Evolutionary conservation across 2,113 vertebrate species (phyloP), one percentile per base, ranked within the genome.

Genomic region (Trichomycterus rosablanca): DNA sequence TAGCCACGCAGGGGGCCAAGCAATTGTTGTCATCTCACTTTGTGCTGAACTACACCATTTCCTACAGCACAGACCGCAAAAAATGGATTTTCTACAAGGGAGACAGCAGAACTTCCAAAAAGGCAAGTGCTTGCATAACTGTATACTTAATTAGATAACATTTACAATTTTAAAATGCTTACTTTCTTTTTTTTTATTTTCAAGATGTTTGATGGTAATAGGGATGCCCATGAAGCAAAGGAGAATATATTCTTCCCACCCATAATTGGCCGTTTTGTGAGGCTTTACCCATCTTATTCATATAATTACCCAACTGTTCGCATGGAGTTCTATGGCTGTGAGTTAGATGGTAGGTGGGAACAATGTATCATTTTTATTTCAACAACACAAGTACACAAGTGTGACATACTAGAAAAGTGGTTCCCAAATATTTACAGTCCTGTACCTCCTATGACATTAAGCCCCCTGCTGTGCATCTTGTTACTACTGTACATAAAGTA

Each of bases 1-100:
- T 98, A 69, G 88, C 90, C 67, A 97, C 90, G 0, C 96, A 98
- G 64, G 96, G 96, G 53, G 96, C 96, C 63, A 94, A 77, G 64
- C 78, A 91, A 54, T 51, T 89, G 26, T 76, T 94, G 0, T 76
- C 34, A 2, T 75, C 84, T 12, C 82, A 88, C 49, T 96, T 76
- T 20, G 76, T 90, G 53, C 43, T 28, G 0, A 86, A 91, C 67
- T 98, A 86, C 79, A 76, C 49, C 0, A 78, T 98, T 61, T 80
- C 89, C 20, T 97, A 97, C 70, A 97, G 93, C 72, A 89, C 81
- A 1, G 89, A 98, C 76, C 86, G 78, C 39, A 81, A 62, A 43
- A 89, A 72, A 4, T 97, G 95, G 95, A 81, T 15, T 54, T 80
- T 80, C 77, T 97, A 92, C 67, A 94, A 86, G 81, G 94, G 92